These are phyloP conservation scores for Camponotus vicinus DNA, from an alignment of 1,140 invertebrate genomes.

Conservation along the genomic window DNA sequence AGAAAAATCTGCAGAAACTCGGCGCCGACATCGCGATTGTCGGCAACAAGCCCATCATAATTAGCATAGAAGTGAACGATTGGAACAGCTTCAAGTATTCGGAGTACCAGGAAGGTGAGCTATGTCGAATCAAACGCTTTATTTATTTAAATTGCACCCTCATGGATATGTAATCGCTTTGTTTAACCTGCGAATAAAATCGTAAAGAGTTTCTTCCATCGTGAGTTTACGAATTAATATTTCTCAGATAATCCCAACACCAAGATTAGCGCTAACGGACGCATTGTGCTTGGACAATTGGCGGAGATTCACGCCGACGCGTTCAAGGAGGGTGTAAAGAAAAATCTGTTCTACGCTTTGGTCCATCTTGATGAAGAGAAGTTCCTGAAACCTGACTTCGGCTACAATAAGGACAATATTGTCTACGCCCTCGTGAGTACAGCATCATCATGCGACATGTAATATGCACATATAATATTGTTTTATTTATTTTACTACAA, in stretches of 20 bases:
- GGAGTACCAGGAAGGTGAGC: slow-evolving; percentile 85
- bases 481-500: background rate
- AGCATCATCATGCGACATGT: background rate
- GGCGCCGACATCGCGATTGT: slow-evolving; percentile 85
- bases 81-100: slow-evolving; percentile 87
- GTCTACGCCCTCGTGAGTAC: slow-evolving; percentile 80
- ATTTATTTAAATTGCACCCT: background rate
- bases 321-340: slow-evolving; percentile 86
- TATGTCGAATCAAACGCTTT: background rate
- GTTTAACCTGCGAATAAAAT: background rate
- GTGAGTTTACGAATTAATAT: background rate
- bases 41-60: slow-evolving; percentile 84
- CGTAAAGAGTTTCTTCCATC: background rate
- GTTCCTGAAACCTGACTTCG: slow-evolving; percentile 90
- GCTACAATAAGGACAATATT: slow-evolving; percentile 88
- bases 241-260: slow-evolving; percentile 84
- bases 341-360: slow-evolving; percentile 87
- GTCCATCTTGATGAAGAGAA: slow-evolving; percentile 89
- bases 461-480: background rate
- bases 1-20: slow-evolving; percentile 85
- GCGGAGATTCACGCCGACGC: slow-evolving; percentile 88
- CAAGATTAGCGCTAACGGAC: slow-evolving; percentile 86
- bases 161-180: background rate
- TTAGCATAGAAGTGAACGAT: slow-evolving; percentile 86
- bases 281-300: slow-evolving; percentile 89